These are phyloP conservation scores for Caenorhabditis afra DNA, from an alignment of 2,888 invertebrate species.

Conservation along the genomic window DNA sequence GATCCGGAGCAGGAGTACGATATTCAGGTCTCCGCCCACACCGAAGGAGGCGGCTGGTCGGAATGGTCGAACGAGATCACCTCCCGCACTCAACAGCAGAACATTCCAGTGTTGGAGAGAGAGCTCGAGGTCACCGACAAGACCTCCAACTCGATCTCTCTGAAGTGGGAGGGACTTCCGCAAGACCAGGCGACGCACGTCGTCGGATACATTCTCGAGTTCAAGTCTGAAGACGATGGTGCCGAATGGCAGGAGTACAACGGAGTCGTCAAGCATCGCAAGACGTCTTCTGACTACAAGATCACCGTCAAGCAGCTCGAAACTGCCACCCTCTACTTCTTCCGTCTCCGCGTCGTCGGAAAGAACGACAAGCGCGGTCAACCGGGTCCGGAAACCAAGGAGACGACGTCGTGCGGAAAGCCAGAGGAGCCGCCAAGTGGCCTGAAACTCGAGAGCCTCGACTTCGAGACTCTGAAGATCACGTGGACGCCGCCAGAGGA, in stretches of 20 bases:
- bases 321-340: slow-evolving; percentile 80
- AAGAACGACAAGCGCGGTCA: slow-evolving; percentile 80
- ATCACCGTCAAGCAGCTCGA: slow-evolving; percentile 74
- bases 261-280: slow-evolving; percentile 76
- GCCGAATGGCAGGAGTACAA: slow-evolving; percentile 79
- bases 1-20: slow-evolving; percentile 80
- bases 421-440: slow-evolving; percentile 77
- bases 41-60: slow-evolving; percentile 80
- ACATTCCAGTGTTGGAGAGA: slow-evolving; percentile 79
- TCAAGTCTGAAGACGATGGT: slow-evolving; percentile 77
- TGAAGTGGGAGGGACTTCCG: slow-evolving; percentile 79
- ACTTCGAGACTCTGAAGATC: slow-evolving; percentile 77
- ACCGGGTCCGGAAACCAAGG: slow-evolving; percentile 79
- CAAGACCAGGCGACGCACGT: slow-evolving; percentile 75
- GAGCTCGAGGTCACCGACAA: slow-evolving; percentile 76
- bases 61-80: slow-evolving; percentile 78
- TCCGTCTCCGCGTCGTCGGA: slow-evolving; percentile 80
- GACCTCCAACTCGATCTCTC: slow-evolving; percentile 78
- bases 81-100: slow-evolving; percentile 74
- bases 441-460: slow-evolving; percentile 74
- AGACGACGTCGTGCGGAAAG: slow-evolving; percentile 79
- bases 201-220: slow-evolving; percentile 80
- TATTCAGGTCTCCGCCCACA: slow-evolving; percentile 79
- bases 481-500: slow-evolving; percentile 79
- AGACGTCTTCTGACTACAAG: slow-evolving; percentile 73